These are phyloP conservation scores for Luidia sarsii DNA, from an alignment of 53 echinoderm and acorn worm species.

Conservation along the genomic window DNA sequence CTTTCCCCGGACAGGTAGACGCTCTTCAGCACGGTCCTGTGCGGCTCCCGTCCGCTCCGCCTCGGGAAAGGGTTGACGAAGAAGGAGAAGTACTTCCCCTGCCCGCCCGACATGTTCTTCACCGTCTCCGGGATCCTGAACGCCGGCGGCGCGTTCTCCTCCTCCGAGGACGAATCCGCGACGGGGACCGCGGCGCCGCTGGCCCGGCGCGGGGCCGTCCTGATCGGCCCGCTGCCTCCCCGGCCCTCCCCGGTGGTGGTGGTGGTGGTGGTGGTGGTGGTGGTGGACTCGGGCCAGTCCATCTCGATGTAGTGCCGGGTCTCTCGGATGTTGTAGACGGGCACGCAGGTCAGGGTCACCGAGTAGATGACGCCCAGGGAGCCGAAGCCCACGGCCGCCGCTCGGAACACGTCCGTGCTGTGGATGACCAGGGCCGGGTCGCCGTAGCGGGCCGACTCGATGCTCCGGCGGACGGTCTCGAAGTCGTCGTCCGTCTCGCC, in stretches of 20 bases:
- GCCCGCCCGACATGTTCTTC: constrained; percentile 65
- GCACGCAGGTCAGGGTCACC: constrained; percentile 85
- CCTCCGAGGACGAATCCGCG: constrained; percentile 16
- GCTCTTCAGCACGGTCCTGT: constrained; percentile 73
- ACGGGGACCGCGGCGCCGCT: not conserved
- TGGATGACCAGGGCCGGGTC: constrained; percentile 75
- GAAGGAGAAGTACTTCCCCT: constrained; percentile 96
- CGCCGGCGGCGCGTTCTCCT: not conserved
- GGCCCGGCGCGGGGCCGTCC: not conserved
- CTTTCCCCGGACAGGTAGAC: constrained; percentile 90
- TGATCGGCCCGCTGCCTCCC: constrained; percentile 22
- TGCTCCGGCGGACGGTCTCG: constrained; percentile 69
- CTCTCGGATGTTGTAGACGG: constrained; percentile 92
- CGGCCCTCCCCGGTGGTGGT: no score
- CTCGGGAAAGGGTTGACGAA: constrained; percentile 93
- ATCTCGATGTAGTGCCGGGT: constrained; percentile 80
- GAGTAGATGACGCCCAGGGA: constrained; percentile 92
- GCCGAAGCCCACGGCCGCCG: constrained; percentile 92
- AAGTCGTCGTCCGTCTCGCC: constrained; percentile 87
- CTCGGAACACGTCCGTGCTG: constrained; percentile 89
- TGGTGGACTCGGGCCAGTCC: constrained; percentile 71
- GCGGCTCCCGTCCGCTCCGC: constrained; percentile 58
- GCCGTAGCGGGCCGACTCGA: constrained; percentile 77
- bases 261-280: not conserved
- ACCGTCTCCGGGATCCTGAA: constrained; percentile 51